Conservation (phyloP, 2,888 invertebrate species). For the Apodemia duryi region DNA sequence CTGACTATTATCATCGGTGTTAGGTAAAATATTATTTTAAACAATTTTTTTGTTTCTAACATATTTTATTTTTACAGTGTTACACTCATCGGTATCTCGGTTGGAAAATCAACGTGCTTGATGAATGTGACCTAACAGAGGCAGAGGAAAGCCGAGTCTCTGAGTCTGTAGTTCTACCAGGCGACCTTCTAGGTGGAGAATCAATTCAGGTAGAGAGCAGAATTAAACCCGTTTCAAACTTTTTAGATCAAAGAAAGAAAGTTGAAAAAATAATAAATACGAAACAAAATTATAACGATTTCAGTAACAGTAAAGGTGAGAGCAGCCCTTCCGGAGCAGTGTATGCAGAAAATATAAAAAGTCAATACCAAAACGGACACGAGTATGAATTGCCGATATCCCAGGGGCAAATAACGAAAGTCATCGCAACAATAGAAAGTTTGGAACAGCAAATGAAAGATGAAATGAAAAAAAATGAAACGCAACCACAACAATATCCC, state of each 20-base stretch:
- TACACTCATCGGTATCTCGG: constrained; percentile 96
- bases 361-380: constrained; percentile 44
- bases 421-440: constrained; percentile 64
- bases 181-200: constrained; percentile 62
- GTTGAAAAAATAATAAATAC: constrained; percentile 68
- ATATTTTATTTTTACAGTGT: constrained; percentile 79
- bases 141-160: constrained; percentile 76
- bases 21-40: constrained; percentile 24
- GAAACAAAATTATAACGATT: constrained; percentile 72
- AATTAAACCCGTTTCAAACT: constrained; percentile 80
- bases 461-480: constrained; percentile 45
- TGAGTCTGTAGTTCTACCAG: constrained; percentile 57
- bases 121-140: constrained; percentile 84
- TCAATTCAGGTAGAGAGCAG: constrained; percentile 84
- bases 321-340: constrained; percentile 53
- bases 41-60: constrained; percentile 19
- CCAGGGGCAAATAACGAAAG: constrained; percentile 63
- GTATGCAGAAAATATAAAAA: constrained; percentile 40
- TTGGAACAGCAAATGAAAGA: constrained; percentile 59
- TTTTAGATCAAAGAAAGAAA: constrained; percentile 64
- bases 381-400: constrained; percentile 71
- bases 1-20: constrained; percentile 48
- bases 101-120: constrained; percentile 96
- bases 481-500: constrained; percentile 38
- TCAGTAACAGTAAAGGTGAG: constrained; percentile 61